Conservation (phyloP, 2,113 vertebrate genomes). For the Illadopsis cleaveri region DNA sequence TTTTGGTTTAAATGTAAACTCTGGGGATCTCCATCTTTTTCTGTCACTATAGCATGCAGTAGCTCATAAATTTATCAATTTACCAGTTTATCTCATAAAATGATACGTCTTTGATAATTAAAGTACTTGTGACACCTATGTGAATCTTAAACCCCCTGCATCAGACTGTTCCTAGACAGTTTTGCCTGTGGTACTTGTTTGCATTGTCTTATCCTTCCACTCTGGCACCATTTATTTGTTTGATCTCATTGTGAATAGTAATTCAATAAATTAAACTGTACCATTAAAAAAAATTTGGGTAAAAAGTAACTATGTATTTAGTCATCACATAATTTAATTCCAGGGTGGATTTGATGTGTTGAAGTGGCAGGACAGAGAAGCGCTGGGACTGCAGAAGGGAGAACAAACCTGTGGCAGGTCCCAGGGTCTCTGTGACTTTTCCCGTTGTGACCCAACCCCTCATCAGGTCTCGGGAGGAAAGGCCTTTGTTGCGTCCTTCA, state of each 20-base stretch:
- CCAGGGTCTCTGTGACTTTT: background rate
- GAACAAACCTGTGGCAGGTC: background rate
- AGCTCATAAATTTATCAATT: background rate
- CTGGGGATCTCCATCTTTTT: background rate
- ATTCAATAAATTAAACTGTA: background rate
- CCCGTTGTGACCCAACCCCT: background rate
- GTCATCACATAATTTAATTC: background rate
- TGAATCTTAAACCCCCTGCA: background rate
- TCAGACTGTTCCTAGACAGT: background rate
- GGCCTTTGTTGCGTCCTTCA: rapidly evolving
- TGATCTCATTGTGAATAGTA: background rate
- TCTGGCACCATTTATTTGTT: background rate
- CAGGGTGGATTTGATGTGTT: background rate
- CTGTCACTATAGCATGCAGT: background rate
- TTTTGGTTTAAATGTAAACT: background rate
- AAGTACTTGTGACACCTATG: background rate
- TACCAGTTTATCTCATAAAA: background rate
- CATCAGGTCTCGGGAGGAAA: background rate
- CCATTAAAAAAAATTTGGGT: rapidly evolving
- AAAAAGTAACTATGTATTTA: background rate
- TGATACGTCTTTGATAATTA: background rate
- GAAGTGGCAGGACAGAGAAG: background rate
- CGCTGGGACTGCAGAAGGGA: background rate
- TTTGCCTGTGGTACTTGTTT: background rate
- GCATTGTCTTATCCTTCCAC: background rate